phyloP scores from a whole-genome alignment of 2,888 invertebrate genomes.

The Chesias legatella region DNA sequence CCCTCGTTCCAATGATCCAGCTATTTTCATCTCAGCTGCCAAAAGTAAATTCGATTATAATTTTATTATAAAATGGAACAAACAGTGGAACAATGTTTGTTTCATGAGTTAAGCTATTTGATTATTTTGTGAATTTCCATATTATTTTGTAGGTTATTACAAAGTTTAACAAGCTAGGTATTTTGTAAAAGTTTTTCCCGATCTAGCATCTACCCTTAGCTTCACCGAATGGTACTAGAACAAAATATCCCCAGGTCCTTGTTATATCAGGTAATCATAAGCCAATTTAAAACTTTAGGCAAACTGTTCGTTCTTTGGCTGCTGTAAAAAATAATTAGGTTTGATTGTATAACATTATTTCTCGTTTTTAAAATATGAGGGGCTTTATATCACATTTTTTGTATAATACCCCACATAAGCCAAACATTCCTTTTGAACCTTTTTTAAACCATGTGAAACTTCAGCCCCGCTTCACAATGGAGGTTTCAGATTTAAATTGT shows the following conservation, averaged over 20 bases:
- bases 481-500: constrained; percentile 17
- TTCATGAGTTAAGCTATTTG: constrained; percentile 10
- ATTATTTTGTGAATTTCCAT: constrained; percentile 9
- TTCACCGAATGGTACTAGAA: no score
- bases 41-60: constrained; percentile 13
- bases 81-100: constrained; percentile 11
- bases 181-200: no score
- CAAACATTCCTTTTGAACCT: neutral
- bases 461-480: constrained; percentile 10
- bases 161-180: no score
- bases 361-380: no score
- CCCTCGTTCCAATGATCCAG: constrained; percentile 2
- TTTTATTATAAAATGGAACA: constrained; percentile 14
- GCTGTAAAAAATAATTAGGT: no score
- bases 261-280: no score
- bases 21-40: neutral
- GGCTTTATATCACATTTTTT: no score
- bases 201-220: no score
- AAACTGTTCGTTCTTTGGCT: no score
- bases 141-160: neutral
- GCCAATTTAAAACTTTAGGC: no score
- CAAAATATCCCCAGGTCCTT: no score
- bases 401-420: neutral
- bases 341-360: no score
- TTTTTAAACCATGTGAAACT: constrained; percentile 6